A percentile compares a stretch with the other conserved stretches of the same genome.
Evolutionary conservation across 2,888 invertebrate genomes (phyloP).

Genomic region (Lamproptera curius): DNA sequence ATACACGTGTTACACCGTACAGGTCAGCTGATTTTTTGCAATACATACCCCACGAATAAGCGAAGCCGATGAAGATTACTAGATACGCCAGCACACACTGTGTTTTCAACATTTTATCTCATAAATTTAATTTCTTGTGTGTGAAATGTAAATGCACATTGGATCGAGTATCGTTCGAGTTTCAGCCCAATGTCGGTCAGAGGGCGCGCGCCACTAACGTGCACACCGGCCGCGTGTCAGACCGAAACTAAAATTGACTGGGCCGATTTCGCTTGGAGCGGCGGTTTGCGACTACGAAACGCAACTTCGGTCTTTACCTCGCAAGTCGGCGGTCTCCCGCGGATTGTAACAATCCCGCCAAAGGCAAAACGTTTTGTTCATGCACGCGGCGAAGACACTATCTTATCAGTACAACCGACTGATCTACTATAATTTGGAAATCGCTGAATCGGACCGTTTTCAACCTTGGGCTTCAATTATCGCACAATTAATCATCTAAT

Average conservation of each 20-base stretch:
- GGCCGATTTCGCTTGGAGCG: not conserved
- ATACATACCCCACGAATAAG: conserved; percentile 67
- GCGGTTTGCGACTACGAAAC: not conserved
- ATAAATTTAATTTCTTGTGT: conserved; percentile 46
- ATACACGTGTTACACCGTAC: conserved; percentile 56
- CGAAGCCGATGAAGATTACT: conserved; percentile 46
- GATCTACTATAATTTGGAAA: conserved; percentile 21
- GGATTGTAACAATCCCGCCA: conserved; percentile 34
- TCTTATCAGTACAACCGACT: conserved; percentile 39
- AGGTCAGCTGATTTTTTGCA: conserved; percentile 61
- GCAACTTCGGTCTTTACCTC: not conserved
- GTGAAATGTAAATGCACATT: conserved; percentile 53
- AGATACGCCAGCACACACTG: conserved; percentile 52
- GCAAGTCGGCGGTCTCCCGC: not conserved
- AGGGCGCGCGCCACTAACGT: conserved; percentile 50
- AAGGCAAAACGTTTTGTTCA: conserved; percentile 49
- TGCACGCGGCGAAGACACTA: conserved; percentile 40
- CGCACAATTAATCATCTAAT: conserved; percentile 22
- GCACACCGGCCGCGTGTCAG: conserved; percentile 50
- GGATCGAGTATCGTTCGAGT: conserved; percentile 52
- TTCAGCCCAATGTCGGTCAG: conserved; percentile 48
- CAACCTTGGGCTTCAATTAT: conserved; percentile 31
- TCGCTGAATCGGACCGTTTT: conserved; percentile 17
- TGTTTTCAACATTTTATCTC: conserved; percentile 65
- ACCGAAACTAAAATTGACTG: conserved; percentile 52